These are phyloP conservation scores for Parambassis ranga DNA, from an alignment of 2,797 vertebrate genomes.

Conservation along the genomic window DNA sequence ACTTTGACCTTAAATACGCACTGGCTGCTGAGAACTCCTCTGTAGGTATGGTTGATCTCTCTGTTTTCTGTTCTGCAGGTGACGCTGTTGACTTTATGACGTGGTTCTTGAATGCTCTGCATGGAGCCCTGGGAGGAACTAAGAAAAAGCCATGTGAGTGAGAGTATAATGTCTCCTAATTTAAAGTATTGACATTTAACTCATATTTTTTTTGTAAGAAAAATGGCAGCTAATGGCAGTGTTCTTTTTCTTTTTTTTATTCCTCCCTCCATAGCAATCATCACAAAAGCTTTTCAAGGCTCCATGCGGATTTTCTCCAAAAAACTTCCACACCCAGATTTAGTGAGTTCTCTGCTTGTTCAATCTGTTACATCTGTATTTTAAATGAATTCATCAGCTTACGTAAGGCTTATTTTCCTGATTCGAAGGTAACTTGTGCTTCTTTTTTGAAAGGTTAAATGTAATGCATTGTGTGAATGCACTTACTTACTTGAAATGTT, in stretches of 20 bases:
- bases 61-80: conserved; percentile 74
- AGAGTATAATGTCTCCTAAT: not conserved
- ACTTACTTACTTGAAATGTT: too few relatives aligned
- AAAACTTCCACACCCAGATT: conserved; percentile 94
- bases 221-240: not conserved
- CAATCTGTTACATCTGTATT: not conserved
- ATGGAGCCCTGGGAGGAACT: conserved; percentile 92
- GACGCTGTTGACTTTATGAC: conserved; percentile 97
- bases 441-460: too few relatives aligned
- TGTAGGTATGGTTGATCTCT: too few relatives aligned
- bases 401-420: too few relatives aligned
- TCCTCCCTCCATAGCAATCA: conserved; percentile 80
- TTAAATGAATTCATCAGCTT: not conserved
- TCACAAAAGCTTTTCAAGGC: conserved; percentile 96
- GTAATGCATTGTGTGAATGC: too few relatives aligned
- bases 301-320: conserved; percentile 98
- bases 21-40: too few relatives aligned
- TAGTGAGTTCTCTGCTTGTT: conserved; percentile 78
- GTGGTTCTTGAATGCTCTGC: conserved; percentile 96
- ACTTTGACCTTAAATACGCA: not conserved
- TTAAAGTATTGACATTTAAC: not conserved
- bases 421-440: too few relatives aligned
- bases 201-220: not conserved
- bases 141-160: conserved; percentile 95
- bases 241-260: not conserved